Evolutionary conservation across 2,888 invertebrate genomes (phyloP), one percentile per base, ranked within the genome.

Genomic region (Oasisia sp.): DNA sequence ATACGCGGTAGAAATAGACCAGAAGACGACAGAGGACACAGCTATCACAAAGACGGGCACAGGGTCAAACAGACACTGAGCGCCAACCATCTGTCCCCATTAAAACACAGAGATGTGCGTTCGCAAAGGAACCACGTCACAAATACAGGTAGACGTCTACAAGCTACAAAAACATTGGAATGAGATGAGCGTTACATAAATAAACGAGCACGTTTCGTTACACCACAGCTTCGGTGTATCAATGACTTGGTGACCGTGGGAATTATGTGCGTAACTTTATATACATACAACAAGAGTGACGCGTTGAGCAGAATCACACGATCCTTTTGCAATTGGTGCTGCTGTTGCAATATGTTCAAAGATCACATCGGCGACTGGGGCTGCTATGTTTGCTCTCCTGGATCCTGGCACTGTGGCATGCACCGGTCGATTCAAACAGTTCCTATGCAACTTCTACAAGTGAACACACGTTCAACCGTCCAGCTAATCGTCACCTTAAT

Each of bases 141-240:
- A 74, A 74, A 74, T n/a, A 27, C 74, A 74, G 9, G 50, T 50
- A 2, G 74, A 74, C 74, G 7, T 27, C 74, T 74, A 74, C 74
- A 5, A 74, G 74, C 74, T n/a, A n/a, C 14, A 74, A 74, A 74
- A 74, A 74, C 74, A 74, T 27, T 74, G 74, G 74, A 74, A 74
- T 74, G 74, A 74, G 74, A 74, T 7, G 74, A 74, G 14, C 50
- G 14, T 74, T 74, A 74, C 27, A 27, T 74, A 74, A 74, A 74
- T 27, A 74, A 74, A 74, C 74, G 74, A 74, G 74, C 74, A 74
- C n/a, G 74, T 74, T 74, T 74, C 74, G 14, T 74, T 74, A 74
- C 74, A 74, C 74, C 74, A 74, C 27, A 19, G 19, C 27, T 74
- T 19, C 7, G 19, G 74, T 74, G 19, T 74, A 5, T 74, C n/a